Conservation (phyloP, 2,888 invertebrate species). For the Notodonta dromedarius region DNA sequence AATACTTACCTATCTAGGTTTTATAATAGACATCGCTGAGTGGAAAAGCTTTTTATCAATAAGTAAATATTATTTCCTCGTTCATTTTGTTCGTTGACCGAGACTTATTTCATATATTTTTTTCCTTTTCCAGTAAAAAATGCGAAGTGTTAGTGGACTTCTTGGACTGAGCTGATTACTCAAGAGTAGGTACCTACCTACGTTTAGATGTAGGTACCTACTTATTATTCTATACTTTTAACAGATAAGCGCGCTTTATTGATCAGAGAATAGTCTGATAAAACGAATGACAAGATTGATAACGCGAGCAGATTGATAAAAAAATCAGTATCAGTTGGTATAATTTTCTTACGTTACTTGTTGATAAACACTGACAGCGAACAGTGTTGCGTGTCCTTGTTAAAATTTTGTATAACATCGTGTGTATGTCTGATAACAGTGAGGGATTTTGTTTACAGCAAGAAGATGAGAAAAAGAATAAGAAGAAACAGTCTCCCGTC, state of each 20-base stretch:
- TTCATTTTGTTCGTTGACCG: too few relatives aligned
- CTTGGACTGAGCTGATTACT: neutral
- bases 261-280: slow-evolving; percentile 70
- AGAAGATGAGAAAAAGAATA: slow-evolving; percentile 79
- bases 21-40: slow-evolving; percentile 5
- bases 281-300: slow-evolving; percentile 66
- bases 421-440: slow-evolving; percentile 65
- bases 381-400: slow-evolving; percentile 12
- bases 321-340: slow-evolving; percentile 42
- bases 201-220: slow-evolving; percentile 18
- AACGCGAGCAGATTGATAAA: slow-evolving; percentile 70
- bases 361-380: slow-evolving; percentile 43
- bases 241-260: slow-evolving; percentile 55
- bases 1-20: neutral
- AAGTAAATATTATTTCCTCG: neutral
- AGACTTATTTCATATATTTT: neutral
- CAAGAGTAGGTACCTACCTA: slow-evolving; percentile 6
- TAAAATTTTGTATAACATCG: slow-evolving; percentile 36
- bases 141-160: too few relatives aligned
- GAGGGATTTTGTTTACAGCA: slow-evolving; percentile 64
- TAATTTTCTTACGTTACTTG: slow-evolving; percentile 45
- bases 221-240: slow-evolving; percentile 34
- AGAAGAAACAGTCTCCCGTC: slow-evolving; percentile 76
- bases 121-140: too few relatives aligned
- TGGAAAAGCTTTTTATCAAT: neutral